A percentile compares a stretch with the other conserved stretches of the same genome.
These are phyloP conservation scores for Sminthopsis crassicaudata DNA, from an alignment of 2,113 vertebrate genomes.

Conservation along the genomic window DNA sequence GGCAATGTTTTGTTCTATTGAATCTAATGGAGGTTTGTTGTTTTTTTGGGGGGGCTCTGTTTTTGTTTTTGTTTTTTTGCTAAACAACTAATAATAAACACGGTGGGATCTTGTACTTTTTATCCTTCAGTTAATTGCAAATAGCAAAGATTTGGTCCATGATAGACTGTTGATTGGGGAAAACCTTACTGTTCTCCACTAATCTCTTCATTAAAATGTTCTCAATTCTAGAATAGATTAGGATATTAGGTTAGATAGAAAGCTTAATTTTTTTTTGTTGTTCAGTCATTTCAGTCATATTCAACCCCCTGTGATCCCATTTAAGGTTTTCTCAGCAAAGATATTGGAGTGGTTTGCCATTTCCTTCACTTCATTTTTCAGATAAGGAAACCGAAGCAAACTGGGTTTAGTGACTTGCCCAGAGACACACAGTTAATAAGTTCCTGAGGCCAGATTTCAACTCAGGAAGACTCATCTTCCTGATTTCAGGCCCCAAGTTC, in stretches of 20 bases:
- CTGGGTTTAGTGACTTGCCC: not conserved
- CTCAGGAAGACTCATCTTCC: not conserved
- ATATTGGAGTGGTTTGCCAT: not conserved
- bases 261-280: not conserved
- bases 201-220: not conserved
- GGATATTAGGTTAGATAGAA: not conserved
- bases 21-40: too few species aligned
- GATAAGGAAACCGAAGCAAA: not conserved
- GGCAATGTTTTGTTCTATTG: not conserved
- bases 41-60: too few species aligned
- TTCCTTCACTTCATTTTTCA: not conserved
- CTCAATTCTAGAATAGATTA: not conserved
- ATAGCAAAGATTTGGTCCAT: not conserved
- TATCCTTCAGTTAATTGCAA: not conserved
- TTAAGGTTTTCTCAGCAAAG: not conserved
- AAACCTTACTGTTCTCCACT: not conserved
- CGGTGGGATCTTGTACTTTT: not conserved
- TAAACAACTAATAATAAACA: not conserved
- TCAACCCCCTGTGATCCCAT: not conserved
- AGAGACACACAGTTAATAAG: not conserved
- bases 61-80: not conserved
- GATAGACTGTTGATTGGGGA: not conserved
- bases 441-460: not conserved
- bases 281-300: not conserved
- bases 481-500: not conserved